Base-by-base conservation (phyloP, 2,888 invertebrate genomes). In the Cryptocephalus primarius region DNA sequence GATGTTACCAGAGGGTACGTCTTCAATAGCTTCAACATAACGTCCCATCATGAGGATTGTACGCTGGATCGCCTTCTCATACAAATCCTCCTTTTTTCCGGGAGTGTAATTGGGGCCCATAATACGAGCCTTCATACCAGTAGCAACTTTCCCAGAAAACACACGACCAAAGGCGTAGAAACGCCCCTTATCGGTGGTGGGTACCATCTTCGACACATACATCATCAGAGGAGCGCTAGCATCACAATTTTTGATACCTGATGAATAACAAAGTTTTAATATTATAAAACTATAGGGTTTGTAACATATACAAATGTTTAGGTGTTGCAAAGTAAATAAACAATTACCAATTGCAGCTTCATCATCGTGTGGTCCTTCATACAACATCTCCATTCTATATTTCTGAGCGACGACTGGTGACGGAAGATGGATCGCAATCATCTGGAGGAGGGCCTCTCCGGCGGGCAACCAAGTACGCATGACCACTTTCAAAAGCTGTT, bases 41-140 rank as follows among this genome's bases (percentile, higher is more conserved):
- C 99, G 90, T 56, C 99, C 99, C 99, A 99, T 99, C 99, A 99
- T 99, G 65, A 99, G 81, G 70, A 99, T 95, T 51, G 99, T 99
- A 74, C 96, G 88, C 76, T 99, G 99, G 73, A 99, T 97, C 60
- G 92, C 90, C 76, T 99, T 99, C 74, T 97, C 95, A 66, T 91
- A 96, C 68, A 99, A 72, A 79, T 99, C 99, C 74, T 96, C 97
- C 71, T 96, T 99, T 79, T 97, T 97, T 67, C 99, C 99, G 45
- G 95, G 96, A 10, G 78, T 75, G 76, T 85, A 99, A 79, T 99
- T 97, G 62, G 99, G 97, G 58, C 99, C 99, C 93, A 99, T 96
- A 73, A 99, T 97, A 65, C 97, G 87, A 51, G 92, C 94, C 74
- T 92, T 93, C 79, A 83, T 83, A 48, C 92, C 93, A 47, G 92